These are phyloP conservation scores for Porites australiensis DNA, from an alignment of 64 coral and sea anemone species.

Conservation along the genomic window DNA sequence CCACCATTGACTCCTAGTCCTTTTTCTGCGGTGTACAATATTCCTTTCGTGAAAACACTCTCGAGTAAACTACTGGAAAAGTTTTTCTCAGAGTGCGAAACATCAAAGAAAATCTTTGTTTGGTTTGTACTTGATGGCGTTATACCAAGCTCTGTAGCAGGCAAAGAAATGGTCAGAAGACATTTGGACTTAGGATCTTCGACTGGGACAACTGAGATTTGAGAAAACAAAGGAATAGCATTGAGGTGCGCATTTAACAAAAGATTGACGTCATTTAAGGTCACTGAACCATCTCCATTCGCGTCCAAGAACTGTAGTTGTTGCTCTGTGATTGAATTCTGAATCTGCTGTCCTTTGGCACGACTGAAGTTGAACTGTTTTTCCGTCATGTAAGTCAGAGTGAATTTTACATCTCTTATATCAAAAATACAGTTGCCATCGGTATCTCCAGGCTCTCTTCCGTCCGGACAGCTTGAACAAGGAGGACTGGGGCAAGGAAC, in stretches of 20 bases:
- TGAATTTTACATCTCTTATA: constrained; percentile 63
- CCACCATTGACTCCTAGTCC: constrained; percentile 1
- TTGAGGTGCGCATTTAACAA: constrained; percentile 30
- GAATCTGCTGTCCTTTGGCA: constrained; percentile 53
- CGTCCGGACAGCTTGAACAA: constrained; percentile 17
- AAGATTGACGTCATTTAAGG: constrained; percentile 44
- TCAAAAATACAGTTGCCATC: constrained; percentile 71
- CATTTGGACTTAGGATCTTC: constrained; percentile 59
- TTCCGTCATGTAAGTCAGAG: constrained; percentile 60
- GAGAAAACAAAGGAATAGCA: constrained; percentile 38
- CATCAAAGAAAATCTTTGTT: constrained; percentile 41
- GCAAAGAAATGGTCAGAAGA: constrained; percentile 48
- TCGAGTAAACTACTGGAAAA: background rate
- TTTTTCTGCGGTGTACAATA: constrained; percentile 17
- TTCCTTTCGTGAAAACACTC: constrained; percentile 20
- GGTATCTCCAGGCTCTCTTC: constrained; percentile 42
- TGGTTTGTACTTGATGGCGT: background rate
- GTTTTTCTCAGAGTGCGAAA: constrained; percentile 5
- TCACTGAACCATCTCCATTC: constrained; percentile 44
- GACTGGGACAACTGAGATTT: constrained; percentile 32
- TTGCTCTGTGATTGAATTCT: constrained; percentile 37
- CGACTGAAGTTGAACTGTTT: constrained; percentile 71
- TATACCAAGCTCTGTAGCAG: constrained; percentile 33
- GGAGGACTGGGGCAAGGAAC: constrained; percentile 38
- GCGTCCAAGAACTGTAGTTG: constrained; percentile 61